Base-by-base conservation (phyloP, 2,888 invertebrate genomes). In the Eupithecia subumbrata region DNA sequence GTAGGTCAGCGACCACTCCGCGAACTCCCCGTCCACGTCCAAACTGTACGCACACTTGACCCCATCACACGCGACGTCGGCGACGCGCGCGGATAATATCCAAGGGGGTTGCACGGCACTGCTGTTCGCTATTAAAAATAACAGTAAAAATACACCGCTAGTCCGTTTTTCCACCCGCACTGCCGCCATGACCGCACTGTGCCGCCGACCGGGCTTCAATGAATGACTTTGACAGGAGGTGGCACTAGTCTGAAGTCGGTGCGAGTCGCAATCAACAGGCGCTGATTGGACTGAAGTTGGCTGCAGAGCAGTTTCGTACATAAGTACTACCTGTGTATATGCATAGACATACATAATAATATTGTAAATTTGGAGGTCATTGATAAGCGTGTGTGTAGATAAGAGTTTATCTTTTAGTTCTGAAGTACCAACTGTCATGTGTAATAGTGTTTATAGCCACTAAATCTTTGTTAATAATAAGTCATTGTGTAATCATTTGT, bases 61-160 rank as follows among this genome's bases (percentile, higher is more conserved):
- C 48, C 77, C 81, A 81, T 81, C 83, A 87, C 94, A 94, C 83
- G 84, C 82, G 78, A 83, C 85, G 66, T 86, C 85, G 76, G 88
- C 84, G 77, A 92, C 84, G 81, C 86, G 85, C 79, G 92, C 88
- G 75, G 91, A 84, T 76, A 93, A 92, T 92, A 94, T 93, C 94
- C 94, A 91, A 76, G 91, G 89, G 68, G 89, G 84, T 48, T 48
- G 48, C 81, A 86, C 86, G 79, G 91, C 90, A 84, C 85, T 83
- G 73, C 89, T 85, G 85, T 88, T 88, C 85, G 85, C 85, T 89
- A 92, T 88, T 89, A 92, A 90, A 87, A 94, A 93, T 89, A 94
- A 90, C 80, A 94, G 88, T 78, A 94, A 83, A 84, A 94, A 92
- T 86, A 93, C 84, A 81, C 90, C 88, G 87, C 89, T 94, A 94